Evolutionary conservation across 1,140 invertebrate genomes (phyloP), one percentile per base, ranked within the genome.

Genomic region (Drosophila micromelanica): DNA sequence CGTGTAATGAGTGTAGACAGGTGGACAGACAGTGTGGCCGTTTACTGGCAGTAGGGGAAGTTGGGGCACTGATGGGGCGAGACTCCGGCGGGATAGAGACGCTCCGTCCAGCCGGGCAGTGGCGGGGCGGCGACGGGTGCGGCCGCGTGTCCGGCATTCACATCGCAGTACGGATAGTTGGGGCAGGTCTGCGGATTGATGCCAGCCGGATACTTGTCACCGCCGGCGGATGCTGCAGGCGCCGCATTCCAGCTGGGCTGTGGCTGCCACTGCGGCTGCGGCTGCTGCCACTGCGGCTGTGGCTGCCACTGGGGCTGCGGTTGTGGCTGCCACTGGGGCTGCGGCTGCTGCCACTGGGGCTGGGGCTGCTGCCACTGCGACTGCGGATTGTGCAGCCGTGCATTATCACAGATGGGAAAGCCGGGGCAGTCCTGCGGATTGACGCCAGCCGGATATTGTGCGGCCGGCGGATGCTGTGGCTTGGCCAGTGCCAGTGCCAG

Each of bases 111-210:
- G 55, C 92, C 92, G 30, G 91, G 91, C 30, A 92, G 61, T 59
- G 92, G 90, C 20, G 91, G 77, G 5, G 82, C 85, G 6, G 73
- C 81, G 5, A 76, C 80, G 3, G 84, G 84, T 9, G 86, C 78
- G 32, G 59, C 76, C 15, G 52, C 76, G 68, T 84, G 80, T 68
- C 85, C 87, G 40, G 80, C 87, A 67, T 87, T 86, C 63, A 84
- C 84, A 78, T 91, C 90, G 42, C 92, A 93, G 70, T 92, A 93
- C 17, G 92, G 92, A 76, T 92, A 93, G 74, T 93, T 93, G 76
- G 92, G 92, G 75, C 92, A 93, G 56, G 90, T 75, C 52, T 92
- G 85, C 1, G 92, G 92, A 69, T 89, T 91, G 20, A 93, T 73
- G 51, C 92, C 92, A 67, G 92, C 92, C 55, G 92, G 92, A 63